Conservation (phyloP, 2,797 vertebrate species). For the Schizopygopsis pylzovi region DNA sequence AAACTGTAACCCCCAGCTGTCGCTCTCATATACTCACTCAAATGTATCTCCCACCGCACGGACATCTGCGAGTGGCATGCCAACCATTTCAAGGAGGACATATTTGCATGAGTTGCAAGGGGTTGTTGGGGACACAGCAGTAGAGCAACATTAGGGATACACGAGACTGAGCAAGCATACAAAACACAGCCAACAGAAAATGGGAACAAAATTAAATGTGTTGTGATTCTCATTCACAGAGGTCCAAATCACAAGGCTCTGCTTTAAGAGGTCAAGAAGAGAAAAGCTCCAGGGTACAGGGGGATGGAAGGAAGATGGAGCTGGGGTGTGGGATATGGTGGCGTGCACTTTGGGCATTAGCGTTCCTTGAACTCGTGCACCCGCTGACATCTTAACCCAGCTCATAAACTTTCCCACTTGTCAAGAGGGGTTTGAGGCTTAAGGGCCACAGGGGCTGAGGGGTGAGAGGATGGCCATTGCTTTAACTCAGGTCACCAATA, state of each 20-base stretch:
- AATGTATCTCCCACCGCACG: slow-evolving; percentile 85
- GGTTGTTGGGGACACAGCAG: slow-evolving; percentile 76
- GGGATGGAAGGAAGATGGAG: slow-evolving; percentile 15
- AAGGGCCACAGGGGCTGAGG: slow-evolving; percentile 45
- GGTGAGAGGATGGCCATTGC: slow-evolving; percentile 59
- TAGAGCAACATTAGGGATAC: slow-evolving; percentile 61
- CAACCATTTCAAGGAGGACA: slow-evolving; percentile 75
- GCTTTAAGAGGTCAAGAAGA: slow-evolving; percentile 74
- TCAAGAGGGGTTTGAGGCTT: slow-evolving; percentile 56
- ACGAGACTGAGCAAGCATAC: slow-evolving; percentile 51
- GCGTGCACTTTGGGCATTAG: slow-evolving; percentile 16
- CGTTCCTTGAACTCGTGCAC: slow-evolving; percentile 67
- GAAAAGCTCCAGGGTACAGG: slow-evolving; percentile 59
- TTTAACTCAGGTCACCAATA: slow-evolving; percentile 60
- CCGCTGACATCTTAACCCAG: slow-evolving; percentile 76
- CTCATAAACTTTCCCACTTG: slow-evolving; percentile 75
- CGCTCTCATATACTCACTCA: slow-evolving; percentile 83
- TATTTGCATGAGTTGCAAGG: slow-evolving; percentile 81
- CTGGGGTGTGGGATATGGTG: slow-evolving; percentile 42
- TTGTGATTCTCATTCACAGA: slow-evolving; percentile 24
- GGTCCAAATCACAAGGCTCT: slow-evolving; percentile 40
- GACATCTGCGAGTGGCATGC: slow-evolving; percentile 86
- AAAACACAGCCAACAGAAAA: slow-evolving; percentile 62
- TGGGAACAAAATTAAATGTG: neutral
- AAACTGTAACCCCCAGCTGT: slow-evolving; percentile 91